phyloP scores from a whole-genome alignment of 2,797 vertebrate genomes.

The Vespertilio murinus region DNA sequence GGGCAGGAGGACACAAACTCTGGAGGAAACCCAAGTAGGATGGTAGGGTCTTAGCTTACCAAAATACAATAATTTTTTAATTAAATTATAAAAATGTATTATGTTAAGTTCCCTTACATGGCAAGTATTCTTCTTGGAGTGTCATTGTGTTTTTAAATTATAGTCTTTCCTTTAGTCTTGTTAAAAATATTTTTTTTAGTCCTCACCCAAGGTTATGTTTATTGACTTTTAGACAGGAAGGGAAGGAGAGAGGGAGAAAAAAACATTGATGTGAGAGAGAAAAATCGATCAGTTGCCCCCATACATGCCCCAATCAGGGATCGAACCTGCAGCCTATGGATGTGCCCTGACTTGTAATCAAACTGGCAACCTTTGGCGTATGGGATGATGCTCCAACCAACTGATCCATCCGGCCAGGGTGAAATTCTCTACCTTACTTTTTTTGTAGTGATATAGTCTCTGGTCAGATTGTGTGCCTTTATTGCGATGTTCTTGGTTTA shows the following conservation, averaged over 20 bases:
- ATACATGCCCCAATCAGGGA: background rate
- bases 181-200: background rate
- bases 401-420: no score
- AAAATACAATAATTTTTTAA: background rate
- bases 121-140: background rate
- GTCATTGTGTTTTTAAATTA: background rate
- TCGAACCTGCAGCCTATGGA: background rate
- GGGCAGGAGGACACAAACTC: background rate
- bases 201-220: background rate
- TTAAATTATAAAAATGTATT: constrained; percentile 30
- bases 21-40: background rate
- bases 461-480: background rate
- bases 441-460: background rate
- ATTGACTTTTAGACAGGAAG: background rate
- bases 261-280: background rate
- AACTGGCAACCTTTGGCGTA: background rate
- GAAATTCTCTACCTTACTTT: background rate
- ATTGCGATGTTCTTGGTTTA: background rate
- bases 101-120: background rate
- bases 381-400: background rate
- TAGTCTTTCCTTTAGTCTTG: background rate
- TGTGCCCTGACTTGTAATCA: background rate
- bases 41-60: background rate
- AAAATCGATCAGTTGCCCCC: background rate
- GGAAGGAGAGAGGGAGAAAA: background rate